phyloP scores from a whole-genome alignment of 1,140 invertebrate species.

The Ceratosolen fusciceps region DNA sequence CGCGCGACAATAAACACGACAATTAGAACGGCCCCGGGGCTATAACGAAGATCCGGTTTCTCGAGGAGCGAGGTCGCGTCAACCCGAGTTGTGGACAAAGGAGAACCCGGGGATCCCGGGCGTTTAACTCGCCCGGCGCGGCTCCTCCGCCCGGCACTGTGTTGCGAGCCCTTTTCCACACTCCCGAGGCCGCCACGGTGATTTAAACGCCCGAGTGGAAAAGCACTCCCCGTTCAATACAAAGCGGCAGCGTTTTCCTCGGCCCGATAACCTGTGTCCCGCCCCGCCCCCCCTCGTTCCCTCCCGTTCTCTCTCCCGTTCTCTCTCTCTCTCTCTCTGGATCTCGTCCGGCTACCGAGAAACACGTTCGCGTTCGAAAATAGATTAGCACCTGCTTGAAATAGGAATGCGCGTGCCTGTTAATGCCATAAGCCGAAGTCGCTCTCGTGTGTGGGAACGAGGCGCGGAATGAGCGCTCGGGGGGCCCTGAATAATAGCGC shows the following conservation, averaged over 20 bases:
- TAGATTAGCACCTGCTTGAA: not conserved
- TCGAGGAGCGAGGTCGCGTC: not conserved
- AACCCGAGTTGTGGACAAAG: not conserved
- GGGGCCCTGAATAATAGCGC: not conserved
- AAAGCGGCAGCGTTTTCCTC: too few relatives aligned
- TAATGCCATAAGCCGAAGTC: not conserved
- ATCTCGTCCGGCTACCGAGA: too few relatives aligned
- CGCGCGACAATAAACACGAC: constrained; percentile 38
- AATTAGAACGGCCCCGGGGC: constrained; percentile 26
- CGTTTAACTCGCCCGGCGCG: constrained; percentile 50
- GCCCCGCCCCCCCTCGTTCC: too few relatives aligned
- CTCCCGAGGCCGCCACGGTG: too few relatives aligned
- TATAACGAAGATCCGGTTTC: constrained; percentile 43
- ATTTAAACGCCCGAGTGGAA: constrained; percentile 54
- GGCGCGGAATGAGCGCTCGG: not conserved
- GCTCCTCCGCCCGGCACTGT: not conserved
- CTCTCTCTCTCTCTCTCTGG: too few relatives aligned
- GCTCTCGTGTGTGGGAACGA: not conserved
- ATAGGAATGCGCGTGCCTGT: not conserved
- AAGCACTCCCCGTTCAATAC: not conserved
- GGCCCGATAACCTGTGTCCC: too few relatives aligned
- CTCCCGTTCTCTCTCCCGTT: too few relatives aligned
- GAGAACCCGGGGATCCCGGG: not conserved
- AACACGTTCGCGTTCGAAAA: not conserved
- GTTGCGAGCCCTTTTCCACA: too few relatives aligned